Conservation (phyloP, 2,888 invertebrate species). For the Trachelus tabidus region DNA sequence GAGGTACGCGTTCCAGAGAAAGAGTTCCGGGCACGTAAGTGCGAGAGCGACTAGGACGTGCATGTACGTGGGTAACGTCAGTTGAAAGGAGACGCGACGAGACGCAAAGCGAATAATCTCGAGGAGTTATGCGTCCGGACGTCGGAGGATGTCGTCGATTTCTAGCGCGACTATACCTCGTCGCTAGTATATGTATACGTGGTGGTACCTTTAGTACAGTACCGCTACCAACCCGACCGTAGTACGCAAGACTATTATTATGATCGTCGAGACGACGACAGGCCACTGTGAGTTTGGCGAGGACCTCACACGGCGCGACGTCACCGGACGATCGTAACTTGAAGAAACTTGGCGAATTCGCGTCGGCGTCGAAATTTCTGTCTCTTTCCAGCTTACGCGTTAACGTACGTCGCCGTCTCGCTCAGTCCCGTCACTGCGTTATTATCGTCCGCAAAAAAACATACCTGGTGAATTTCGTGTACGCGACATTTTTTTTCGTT, state of each 20-base stretch:
- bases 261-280: neutral
- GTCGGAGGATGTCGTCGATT: constrained; percentile 7
- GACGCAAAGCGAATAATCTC: constrained; percentile 37
- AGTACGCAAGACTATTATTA: neutral
- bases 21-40: neutral
- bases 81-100: constrained; percentile 1
- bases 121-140: constrained; percentile 29
- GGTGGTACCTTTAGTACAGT: neutral
- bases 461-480: neutral
- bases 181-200: neutral
- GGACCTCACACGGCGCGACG: neutral
- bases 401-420: neutral
- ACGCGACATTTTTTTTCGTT: constrained; percentile 7
- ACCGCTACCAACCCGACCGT: neutral
- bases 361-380: neutral
- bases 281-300: neutral
- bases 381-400: neutral
- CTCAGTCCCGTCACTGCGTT: constrained; percentile 10
- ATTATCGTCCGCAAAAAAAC: constrained; percentile 6
- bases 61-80: neutral
- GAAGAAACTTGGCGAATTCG: constrained; percentile 10
- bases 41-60: neutral
- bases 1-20: neutral
- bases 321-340: constrained; percentile 50
- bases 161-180: neutral